Evolutionary conservation across 2,797 vertebrate genomes (phyloP).

Genomic region (Myoxocephalus aenaeus): DNA sequence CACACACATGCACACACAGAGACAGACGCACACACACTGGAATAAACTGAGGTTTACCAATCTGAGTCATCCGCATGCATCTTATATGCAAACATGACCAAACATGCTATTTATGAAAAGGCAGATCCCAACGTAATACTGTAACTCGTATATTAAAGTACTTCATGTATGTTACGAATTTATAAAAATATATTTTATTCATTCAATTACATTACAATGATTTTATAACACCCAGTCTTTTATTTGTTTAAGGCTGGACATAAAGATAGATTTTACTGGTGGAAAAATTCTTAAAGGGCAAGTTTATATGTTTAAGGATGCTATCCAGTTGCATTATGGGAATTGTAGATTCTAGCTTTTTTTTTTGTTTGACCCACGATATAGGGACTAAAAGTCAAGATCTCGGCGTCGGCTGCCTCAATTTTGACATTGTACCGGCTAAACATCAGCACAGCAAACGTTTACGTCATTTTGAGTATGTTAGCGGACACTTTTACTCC

Average conservation of each 20-base stretch:
- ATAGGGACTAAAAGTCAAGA: background rate
- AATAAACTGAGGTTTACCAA: constrained; percentile 68
- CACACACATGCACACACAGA: constrained; percentile 54
- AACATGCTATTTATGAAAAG: constrained; percentile 32
- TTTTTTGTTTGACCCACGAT: background rate
- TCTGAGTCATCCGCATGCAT: constrained; percentile 66
- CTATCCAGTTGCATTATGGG: constrained; percentile 4
- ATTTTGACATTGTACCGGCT: background rate
- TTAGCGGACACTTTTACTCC: background rate
- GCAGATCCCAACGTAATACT: constrained; percentile 3
- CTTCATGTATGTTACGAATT: background rate
- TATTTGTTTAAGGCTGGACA: background rate
- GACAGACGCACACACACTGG: constrained; percentile 48
- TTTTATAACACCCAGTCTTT: background rate
- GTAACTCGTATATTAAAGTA: constrained; percentile 7
- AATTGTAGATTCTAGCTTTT: background rate
- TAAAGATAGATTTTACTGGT: no score
- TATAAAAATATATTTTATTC: background rate
- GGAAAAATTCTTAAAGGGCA: background rate
- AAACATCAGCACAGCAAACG: background rate
- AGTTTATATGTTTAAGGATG: background rate
- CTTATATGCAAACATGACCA: constrained; percentile 61
- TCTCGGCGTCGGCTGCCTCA: background rate
- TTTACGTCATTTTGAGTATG: background rate
- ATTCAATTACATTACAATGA: background rate